Base-by-base conservation (phyloP, 2,888 invertebrate species). In the Andrena marginata region DNA sequence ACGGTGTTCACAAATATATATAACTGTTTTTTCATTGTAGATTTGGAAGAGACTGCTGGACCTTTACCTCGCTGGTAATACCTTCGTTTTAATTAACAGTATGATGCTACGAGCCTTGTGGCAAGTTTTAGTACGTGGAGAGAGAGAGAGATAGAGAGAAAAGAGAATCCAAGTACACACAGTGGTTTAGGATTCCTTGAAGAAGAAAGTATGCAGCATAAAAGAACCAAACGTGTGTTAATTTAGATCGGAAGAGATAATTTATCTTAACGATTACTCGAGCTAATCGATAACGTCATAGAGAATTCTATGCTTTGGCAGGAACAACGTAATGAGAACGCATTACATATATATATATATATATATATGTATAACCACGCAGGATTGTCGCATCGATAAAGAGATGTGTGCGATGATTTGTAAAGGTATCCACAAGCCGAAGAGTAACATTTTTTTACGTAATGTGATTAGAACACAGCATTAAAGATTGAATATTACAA, bases 1-100 rank as follows among this genome's bases (percentile, higher is more conserved):
- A 42, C 16, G 13, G 13, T 42, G 4, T 42, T 42, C 13, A 42
- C 42, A 42, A 13, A 42, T 42, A 42, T 42, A 13, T 63, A 69
- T 56, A 76, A 85, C 68, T 84, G 63, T 86, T 79, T 87, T 87
- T 85, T 83, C 63, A 82, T 91, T 90, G 88, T 90, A 90, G 89
- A 86, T 60, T 85, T 79, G 82, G 85, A 81, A 31, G 65, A 85
- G 65, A 85, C 87, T 88, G 73, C 77, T 82, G 87, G 82, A 86
- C 80, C 79, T 74, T 75, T 87, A 80, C 77, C 81, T 56, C 48
- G 51, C 72, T 78, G 80, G 80, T 84, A 85, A 80, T 85, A 51
- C 20, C 77, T 74, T 74, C 75, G 35, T 80, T 85, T 75, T 80
- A 74, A 75, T 82, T 87, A 73, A 67, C 68, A 78, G 31, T 75